Evolutionary conservation across 2,888 invertebrate genomes (phyloP).

Genomic region (Dascillus cervinus): DNA sequence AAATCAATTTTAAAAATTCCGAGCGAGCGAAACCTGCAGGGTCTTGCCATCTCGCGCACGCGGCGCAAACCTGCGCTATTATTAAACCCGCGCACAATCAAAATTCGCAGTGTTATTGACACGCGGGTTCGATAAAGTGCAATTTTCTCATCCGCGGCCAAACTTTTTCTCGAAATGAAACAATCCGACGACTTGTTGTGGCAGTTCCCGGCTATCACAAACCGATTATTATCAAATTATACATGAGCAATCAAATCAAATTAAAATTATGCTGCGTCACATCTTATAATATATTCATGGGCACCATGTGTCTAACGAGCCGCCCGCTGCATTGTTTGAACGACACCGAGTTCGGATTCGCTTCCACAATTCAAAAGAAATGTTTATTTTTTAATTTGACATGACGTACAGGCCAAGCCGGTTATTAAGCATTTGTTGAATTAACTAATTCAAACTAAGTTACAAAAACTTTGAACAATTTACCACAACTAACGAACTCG

Average conservation of each 20-base stretch:
- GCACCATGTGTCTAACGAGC: conserved; percentile 35
- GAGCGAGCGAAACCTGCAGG: conserved; percentile 23
- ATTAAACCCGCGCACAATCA: too few relatives aligned
- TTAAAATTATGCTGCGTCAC: conserved; percentile 36
- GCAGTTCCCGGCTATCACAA: conserved; percentile 16
- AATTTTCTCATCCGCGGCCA: too few relatives aligned
- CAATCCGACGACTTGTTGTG: too few relatives aligned
- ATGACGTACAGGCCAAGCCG: conserved; percentile 19
- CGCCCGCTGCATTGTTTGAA: conserved; percentile 28
- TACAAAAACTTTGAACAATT: neutral
- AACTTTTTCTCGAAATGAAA: too few relatives aligned
- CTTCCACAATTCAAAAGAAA: conserved; percentile 17
- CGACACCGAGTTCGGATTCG: conserved; percentile 13
- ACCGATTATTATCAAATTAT: conserved; percentile 34
- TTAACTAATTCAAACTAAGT: conserved; percentile 11
- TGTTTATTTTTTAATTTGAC: conserved; percentile 29
- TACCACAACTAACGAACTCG: too few relatives aligned
- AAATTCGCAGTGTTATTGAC: too few relatives aligned
- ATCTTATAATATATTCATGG: conserved; percentile 34
- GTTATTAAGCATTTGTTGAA: conserved; percentile 21
- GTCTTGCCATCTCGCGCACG: too few relatives aligned
- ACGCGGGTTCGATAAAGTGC: too few relatives aligned
- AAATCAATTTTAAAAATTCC: conserved; percentile 22
- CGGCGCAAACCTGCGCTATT: too few relatives aligned
- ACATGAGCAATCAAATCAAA: conserved; percentile 36